Percentiles rank a stretch among this genome's conserved stretches.
Evolutionary conservation across 2,113 vertebrate genomes (phyloP).

Genomic region (Heterotilapia buettikoferi): DNA sequence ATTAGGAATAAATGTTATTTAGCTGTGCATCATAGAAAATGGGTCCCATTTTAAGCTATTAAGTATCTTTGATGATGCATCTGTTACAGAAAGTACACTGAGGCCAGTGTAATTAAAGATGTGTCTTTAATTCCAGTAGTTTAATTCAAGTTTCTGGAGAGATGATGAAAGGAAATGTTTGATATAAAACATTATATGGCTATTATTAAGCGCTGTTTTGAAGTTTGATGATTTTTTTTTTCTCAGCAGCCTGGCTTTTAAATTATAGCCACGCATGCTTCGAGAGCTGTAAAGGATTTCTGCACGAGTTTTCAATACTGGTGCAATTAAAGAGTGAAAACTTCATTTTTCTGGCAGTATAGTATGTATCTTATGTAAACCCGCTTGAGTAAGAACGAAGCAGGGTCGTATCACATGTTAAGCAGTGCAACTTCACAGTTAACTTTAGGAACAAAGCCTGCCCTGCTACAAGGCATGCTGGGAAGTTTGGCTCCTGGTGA

Average conservation of each 20-base stretch:
- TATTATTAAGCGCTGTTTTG: not conserved
- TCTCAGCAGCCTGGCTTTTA: not conserved
- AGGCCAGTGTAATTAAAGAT: not conserved
- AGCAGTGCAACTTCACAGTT: conserved; percentile 51
- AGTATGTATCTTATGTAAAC: not conserved
- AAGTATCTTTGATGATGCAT: conserved; percentile 34
- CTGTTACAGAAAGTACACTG: not conserved
- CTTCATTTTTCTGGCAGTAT: not conserved
- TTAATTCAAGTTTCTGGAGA: not conserved
- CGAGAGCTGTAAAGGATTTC: not conserved
- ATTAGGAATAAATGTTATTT: conserved; percentile 35
- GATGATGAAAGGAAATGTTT: conserved; percentile 17
- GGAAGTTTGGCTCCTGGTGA: conserved; percentile 59
- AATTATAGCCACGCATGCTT: not conserved
- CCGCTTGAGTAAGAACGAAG: not conserved
- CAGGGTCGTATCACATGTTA: not conserved
- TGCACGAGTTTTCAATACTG: not conserved
- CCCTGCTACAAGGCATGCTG: conserved; percentile 55
- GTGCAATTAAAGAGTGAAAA: not conserved
- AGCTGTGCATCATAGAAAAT: conserved; percentile 17
- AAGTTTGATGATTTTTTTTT: not conserved
- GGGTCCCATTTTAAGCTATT: not conserved
- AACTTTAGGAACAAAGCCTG: conserved; percentile 49
- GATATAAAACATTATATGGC: conserved; percentile 3
- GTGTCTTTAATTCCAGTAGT: conserved; percentile 10